A percentile compares a stretch with the other conserved stretches of the same genome.
Evolutionary conservation across 2,113 vertebrate species (phyloP).

Genomic region (Sphyrna mokarran): DNA sequence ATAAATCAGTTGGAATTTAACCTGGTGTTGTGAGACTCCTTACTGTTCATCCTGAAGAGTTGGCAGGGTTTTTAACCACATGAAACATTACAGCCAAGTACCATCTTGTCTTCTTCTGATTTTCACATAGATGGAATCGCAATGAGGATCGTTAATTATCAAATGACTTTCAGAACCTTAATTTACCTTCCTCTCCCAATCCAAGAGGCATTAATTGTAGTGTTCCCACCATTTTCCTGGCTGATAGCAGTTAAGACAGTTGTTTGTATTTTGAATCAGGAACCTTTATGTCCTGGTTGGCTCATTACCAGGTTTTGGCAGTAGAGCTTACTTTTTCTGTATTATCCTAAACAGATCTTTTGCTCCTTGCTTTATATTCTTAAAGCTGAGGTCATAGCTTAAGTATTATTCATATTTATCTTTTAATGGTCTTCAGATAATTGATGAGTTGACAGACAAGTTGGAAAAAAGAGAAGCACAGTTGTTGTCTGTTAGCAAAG

Average conservation of each 20-base stretch:
- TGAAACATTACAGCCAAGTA: background rate
- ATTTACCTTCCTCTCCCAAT: background rate
- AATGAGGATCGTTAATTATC: background rate
- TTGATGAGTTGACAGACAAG: slow-evolving; percentile 77
- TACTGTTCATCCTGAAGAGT: background rate
- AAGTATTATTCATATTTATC: slow-evolving; percentile 41
- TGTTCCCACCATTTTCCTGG: background rate
- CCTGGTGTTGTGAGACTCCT: too few species aligned
- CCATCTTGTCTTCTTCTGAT: background rate
- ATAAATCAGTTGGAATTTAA: too few species aligned
- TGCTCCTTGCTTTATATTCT: background rate
- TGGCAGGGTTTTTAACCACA: background rate
- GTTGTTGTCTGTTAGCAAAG: slow-evolving; percentile 84
- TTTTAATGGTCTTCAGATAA: slow-evolving; percentile 61
- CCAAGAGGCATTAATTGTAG: background rate
- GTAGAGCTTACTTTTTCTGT: background rate
- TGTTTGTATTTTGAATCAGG: background rate
- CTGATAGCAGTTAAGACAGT: background rate
- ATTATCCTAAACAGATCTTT: background rate
- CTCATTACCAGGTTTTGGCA: background rate
- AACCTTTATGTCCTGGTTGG: background rate
- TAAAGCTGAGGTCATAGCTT: background rate
- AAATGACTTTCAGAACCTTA: background rate
- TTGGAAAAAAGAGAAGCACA: slow-evolving; percentile 90
- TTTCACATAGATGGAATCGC: background rate